Evolutionary conservation across 1,140 invertebrate genomes (phyloP).

Genomic region (Hypothenemus hampei): DNA sequence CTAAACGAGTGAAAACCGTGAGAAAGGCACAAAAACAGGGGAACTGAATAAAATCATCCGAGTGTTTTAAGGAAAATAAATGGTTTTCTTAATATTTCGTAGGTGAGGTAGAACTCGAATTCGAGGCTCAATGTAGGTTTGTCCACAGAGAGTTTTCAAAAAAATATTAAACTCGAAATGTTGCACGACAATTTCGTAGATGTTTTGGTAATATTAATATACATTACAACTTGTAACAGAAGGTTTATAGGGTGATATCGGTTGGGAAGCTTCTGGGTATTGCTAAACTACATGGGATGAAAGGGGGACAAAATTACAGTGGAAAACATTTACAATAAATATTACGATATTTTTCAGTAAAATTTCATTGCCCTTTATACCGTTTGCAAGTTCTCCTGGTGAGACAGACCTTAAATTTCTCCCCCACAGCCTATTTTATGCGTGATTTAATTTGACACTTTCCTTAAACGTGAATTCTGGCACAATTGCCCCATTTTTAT

Average conservation of each 20-base stretch:
- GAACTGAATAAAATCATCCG: neutral
- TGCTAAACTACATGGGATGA: neutral
- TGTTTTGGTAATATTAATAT: too few relatives aligned
- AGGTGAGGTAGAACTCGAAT: neutral
- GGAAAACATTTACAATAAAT: neutral
- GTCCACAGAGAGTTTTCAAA: too few relatives aligned
- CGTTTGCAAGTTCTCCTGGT: slow-evolving; percentile 6
- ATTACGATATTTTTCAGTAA: neutral
- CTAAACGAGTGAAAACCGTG: slow-evolving; percentile 7
- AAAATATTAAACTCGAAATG: too few relatives aligned
- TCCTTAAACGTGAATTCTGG: slow-evolving; percentile 22
- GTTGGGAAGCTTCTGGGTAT: neutral
- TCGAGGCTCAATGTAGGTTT: too few relatives aligned
- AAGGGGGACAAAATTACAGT: neutral
- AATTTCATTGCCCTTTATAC: slow-evolving; percentile 15
- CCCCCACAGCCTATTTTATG: slow-evolving; percentile 27
- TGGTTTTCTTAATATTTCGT: neutral
- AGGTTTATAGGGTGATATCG: neutral
- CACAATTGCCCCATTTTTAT: slow-evolving; percentile 27
- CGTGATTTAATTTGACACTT: slow-evolving; percentile 30
- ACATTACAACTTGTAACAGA: too few relatives aligned
- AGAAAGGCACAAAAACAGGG: neutral
- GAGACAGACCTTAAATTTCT: slow-evolving; percentile 19
- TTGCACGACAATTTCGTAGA: too few relatives aligned
- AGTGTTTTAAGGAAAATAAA: neutral